Evolutionary conservation across 2,888 invertebrate genomes (phyloP).

Genomic region (Hypsopygia costalis): DNA sequence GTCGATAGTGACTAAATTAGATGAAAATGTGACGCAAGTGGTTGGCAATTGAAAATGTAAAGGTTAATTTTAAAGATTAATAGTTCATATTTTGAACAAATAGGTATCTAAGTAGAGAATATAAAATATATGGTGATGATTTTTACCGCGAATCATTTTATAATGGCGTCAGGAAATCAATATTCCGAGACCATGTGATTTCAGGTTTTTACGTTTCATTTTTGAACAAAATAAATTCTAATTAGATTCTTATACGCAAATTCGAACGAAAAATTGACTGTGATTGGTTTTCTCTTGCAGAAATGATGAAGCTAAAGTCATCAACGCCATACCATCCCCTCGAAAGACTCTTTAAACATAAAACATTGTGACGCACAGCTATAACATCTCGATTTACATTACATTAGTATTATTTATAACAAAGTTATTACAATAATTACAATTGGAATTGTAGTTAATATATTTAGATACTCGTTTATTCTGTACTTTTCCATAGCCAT

Average conservation of each 20-base stretch:
- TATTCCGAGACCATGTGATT: constrained; percentile 46
- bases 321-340: constrained; percentile 45
- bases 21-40: too few relatives aligned
- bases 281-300: constrained; percentile 43
- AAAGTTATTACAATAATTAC: constrained; percentile 24
- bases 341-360: constrained; percentile 55
- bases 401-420: constrained; percentile 33
- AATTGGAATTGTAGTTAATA: constrained; percentile 26
- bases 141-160: constrained; percentile 38
- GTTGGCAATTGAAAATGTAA: too few relatives aligned
- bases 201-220: not conserved
- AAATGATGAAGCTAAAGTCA: constrained; percentile 70
- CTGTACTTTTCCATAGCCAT: constrained; percentile 15
- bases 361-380: constrained; percentile 68
- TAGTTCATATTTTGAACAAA: too few relatives aligned
- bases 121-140: too few relatives aligned
- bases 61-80: too few relatives aligned
- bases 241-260: constrained; percentile 2
- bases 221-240: constrained; percentile 3
- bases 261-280: not conserved
- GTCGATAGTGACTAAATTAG: too few relatives aligned
- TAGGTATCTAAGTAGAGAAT: too few relatives aligned
- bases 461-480: constrained; percentile 26
- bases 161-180: constrained; percentile 60
- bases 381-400: constrained; percentile 36